Conservation (phyloP, 2,113 vertebrate species). For the Gallinago paraguaiae region DNA sequence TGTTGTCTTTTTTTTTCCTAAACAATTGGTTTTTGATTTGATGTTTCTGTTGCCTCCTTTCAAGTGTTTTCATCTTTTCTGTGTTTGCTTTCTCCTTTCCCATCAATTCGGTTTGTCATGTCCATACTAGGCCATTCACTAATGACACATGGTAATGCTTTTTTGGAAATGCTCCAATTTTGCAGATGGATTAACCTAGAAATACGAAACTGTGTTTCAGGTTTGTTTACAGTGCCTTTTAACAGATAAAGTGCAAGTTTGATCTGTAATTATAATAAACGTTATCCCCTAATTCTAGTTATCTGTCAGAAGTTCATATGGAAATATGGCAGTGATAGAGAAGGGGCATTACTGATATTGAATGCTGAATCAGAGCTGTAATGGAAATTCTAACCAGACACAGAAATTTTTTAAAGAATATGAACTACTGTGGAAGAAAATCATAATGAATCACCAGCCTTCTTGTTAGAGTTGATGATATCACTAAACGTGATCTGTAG, state of each 20-base stretch:
- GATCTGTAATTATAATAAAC: not conserved
- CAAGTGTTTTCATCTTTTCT: not conserved
- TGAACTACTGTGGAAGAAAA: not conserved
- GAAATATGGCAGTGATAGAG: not conserved
- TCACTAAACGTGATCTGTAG: not conserved
- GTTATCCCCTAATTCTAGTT: not conserved
- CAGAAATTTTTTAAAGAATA: not conserved
- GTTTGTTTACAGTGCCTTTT: not conserved
- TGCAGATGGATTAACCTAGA: constrained; percentile 9
- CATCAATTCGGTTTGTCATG: not conserved
- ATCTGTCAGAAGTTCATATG: not conserved
- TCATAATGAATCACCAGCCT: not conserved
- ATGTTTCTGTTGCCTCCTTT: not conserved
- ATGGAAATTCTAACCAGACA: not conserved
- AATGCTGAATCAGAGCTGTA: not conserved
- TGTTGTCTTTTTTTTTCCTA: not conserved
- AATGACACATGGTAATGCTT: not conserved
- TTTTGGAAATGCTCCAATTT: not conserved
- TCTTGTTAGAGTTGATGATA: not conserved
- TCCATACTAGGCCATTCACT: not conserved
- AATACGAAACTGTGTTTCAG: not conserved
- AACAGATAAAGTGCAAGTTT: not conserved
- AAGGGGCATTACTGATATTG: not conserved
- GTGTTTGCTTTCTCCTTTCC: not conserved
- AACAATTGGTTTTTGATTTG: not conserved